These are phyloP conservation scores for Nasonia vitripennis DNA, from an alignment of 1,140 invertebrate genomes.

Conservation along the genomic window DNA sequence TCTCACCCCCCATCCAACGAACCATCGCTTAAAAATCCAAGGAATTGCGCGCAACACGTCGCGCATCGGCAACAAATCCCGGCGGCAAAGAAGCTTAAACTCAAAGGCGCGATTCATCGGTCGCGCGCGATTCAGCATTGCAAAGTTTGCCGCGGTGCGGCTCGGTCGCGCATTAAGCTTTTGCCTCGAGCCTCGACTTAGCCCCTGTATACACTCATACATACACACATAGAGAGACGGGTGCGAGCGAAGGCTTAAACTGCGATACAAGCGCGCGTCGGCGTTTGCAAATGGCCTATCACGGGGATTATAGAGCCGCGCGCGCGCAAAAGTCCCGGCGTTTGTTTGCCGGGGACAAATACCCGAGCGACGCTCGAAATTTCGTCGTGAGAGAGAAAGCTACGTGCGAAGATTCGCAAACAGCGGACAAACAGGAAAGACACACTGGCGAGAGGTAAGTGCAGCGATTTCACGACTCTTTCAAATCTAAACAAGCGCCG, in stretches of 20 bases:
- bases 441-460: background rate
- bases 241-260: background rate
- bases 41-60: no score
- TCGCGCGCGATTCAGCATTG: background rate
- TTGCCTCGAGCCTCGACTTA: background rate
- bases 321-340: background rate
- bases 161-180: slow-evolving; percentile 28
- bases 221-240: background rate
- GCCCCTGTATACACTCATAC: background rate
- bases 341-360: slow-evolving; percentile 18
- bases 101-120: slow-evolving; percentile 11
- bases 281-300: slow-evolving; percentile 26
- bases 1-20: no score
- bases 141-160: slow-evolving; percentile 12
- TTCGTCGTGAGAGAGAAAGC: background rate
- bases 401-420: slow-evolving; percentile 15
- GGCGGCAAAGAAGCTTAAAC: background rate
- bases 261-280: slow-evolving; percentile 6
- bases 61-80: no score
- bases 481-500: slow-evolving; percentile 2
- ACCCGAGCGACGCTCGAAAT: background rate
- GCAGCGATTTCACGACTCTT: background rate
- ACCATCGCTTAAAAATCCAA: no score
- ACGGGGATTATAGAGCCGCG: background rate
- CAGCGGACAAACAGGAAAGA: background rate